A percentile compares a stretch with the other conserved stretches of the same genome.
phyloP scores from a whole-genome alignment of 2,797 vertebrate genomes.

The Aplochiton taeniatus region DNA sequence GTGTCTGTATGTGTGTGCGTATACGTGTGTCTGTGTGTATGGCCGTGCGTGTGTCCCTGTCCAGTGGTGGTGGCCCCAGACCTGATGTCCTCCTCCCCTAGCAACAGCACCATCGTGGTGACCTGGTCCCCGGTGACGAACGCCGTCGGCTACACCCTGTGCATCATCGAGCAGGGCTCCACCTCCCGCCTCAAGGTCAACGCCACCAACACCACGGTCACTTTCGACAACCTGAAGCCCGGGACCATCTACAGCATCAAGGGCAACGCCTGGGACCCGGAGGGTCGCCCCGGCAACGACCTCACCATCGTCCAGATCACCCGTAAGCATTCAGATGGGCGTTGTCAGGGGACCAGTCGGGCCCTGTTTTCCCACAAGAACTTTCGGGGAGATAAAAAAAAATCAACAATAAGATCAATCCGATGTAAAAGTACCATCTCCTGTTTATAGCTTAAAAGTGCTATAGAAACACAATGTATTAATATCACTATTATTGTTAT shows the following conservation, averaged over 20 bases:
- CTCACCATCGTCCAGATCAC: slow-evolving; percentile 85
- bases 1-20: not conserved
- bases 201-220: slow-evolving; percentile 74
- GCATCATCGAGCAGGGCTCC: slow-evolving; percentile 79
- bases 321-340: slow-evolving; percentile 71
- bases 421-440: too few relatives aligned
- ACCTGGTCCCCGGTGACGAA: slow-evolving; percentile 80
- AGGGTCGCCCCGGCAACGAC: slow-evolving; percentile 82
- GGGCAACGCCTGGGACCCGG: slow-evolving; percentile 82
- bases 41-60: not conserved
- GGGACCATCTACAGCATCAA: slow-evolving; percentile 87
- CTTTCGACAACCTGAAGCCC: slow-evolving; percentile 76
- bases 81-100: slow-evolving; percentile 74
- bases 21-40: not conserved
- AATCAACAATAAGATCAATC: too few relatives aligned
- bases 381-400: too few relatives aligned
- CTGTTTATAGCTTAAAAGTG: too few relatives aligned
- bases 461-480: too few relatives aligned
- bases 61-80: slow-evolving; percentile 81
- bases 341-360: not conserved
- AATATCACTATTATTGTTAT: too few relatives aligned
- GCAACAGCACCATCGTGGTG: slow-evolving; percentile 75
- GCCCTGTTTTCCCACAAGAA: not conserved
- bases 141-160: slow-evolving; percentile 81
- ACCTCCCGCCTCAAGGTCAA: slow-evolving; percentile 77